Base-by-base conservation (phyloP, 2,888 invertebrate genomes). In the Cheilosia vernalis region DNA sequence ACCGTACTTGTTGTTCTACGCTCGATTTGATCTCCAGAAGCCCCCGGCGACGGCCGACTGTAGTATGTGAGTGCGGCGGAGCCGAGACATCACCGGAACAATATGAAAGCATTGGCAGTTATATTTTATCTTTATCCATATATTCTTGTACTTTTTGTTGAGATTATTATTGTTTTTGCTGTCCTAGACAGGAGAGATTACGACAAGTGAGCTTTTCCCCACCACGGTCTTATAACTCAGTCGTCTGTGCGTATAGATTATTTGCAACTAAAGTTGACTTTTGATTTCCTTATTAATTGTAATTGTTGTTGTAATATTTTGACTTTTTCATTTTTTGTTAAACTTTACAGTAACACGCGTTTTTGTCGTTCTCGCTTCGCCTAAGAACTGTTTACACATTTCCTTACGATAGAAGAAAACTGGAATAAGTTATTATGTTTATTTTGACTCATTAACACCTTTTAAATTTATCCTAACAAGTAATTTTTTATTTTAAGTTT, bases 1-100 rank as follows among this genome's bases (percentile, higher is more conserved):
- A 1, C 97, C 97, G 1, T 97, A 97, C 92, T 94, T 97, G 73
- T 93, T 97, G 58, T 97, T 97, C 92, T 97, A 97, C 91, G 95
- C 95, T 60, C 94, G 94, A 79, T 94, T 93, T 87, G 94, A 94
- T 88, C 87, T 91, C 27, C 91, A 92, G 87, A 88, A 89, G 66
- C 87, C 78, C 53, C 37, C 56, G 64, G 33, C 63, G 21, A 17
- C 64, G 19, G 24, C 30, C n/a, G 81, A 85, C n/a, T 81, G 55
- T 7, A 81, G 66, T 53, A 83, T 83, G 21, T 83, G 85, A 85
- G 56, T 85, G 67, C 33, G 67, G 61, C 42, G 42, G 56, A 55
- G 70, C 40, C 72, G 81, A 47, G 70, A 70, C 44, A 53, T 81
- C 44, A 85, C 72, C 37, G 81, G 85, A 72, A 85, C 85, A 17